A percentile compares a stretch with the other conserved stretches of the same genome.
Conservation (phyloP, 2,888 invertebrate species). For the Agrenia bidenticulata region DNA sequence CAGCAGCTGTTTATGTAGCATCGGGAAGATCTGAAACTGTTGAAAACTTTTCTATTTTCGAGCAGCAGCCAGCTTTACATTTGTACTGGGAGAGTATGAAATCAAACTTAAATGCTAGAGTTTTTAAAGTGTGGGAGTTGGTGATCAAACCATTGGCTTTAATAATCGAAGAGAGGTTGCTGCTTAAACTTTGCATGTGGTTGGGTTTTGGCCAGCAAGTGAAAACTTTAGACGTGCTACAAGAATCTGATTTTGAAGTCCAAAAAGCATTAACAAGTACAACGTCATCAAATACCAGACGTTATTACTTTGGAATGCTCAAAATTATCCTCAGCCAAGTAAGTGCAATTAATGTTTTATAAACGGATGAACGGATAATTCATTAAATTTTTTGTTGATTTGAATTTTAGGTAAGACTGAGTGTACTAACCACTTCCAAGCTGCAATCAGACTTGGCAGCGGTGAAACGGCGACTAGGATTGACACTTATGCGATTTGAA, state of each 20-base stretch:
- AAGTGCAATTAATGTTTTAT: no score
- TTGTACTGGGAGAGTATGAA: constrained; percentile 63
- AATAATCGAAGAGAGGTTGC: constrained; percentile 81
- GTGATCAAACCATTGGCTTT: constrained; percentile 64
- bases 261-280: constrained; percentile 77
- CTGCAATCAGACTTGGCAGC: constrained; percentile 72
- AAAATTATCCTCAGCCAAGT: constrained; percentile 77
- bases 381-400: not conserved
- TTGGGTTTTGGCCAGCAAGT: constrained; percentile 58
- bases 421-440: constrained; percentile 85
- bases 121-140: constrained; percentile 47
- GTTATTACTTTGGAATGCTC: constrained; percentile 83
- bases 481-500: constrained; percentile 92
- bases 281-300: constrained; percentile 74
- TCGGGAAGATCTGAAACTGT: constrained; percentile 53
- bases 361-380: not conserved
- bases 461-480: constrained; percentile 80
- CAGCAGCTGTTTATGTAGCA: constrained; percentile 77
- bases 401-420: constrained; percentile 71
- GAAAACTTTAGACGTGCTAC: constrained; percentile 63
- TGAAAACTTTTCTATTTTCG: constrained; percentile 70
- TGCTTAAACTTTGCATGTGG: constrained; percentile 67
- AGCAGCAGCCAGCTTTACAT: constrained; percentile 72
- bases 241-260: constrained; percentile 78
- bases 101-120: constrained; percentile 48